Evolutionary conservation across 2,797 vertebrate genomes (phyloP).

Genomic region (Bradypus variegatus): DNA sequence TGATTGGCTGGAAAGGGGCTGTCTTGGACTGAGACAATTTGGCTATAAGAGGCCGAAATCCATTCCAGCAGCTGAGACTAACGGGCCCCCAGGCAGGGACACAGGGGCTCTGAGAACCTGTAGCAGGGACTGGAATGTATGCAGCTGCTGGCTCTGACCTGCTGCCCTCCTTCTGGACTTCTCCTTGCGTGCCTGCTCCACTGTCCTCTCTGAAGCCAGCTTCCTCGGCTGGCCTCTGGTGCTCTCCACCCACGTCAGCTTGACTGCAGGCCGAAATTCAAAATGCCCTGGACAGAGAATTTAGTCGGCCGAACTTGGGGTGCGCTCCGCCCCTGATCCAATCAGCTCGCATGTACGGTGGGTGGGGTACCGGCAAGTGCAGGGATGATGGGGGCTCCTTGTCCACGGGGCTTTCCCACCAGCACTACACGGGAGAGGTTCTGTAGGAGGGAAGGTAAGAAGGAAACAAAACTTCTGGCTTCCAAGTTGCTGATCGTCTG

Average conservation of each 20-base stretch:
- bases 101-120: neutral
- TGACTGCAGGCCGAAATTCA: neutral
- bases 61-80: neutral
- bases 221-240: neutral
- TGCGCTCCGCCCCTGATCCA: too few relatives aligned
- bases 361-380: fast-evolving
- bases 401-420: fast-evolving
- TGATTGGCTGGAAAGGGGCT: neutral
- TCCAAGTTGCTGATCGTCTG: neutral
- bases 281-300: neutral
- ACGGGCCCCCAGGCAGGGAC: fast-evolving
- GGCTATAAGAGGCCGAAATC: neutral
- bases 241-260: fast-evolving
- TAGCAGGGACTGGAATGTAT: neutral
- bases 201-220: neutral
- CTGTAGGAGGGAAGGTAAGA: neutral
- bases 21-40: neutral
- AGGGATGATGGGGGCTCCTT: neutral
- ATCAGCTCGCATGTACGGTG: fast-evolving
- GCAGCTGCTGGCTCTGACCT: neutral
- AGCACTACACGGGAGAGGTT: fast-evolving
- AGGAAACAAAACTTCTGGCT: neutral
- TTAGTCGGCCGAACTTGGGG: neutral
- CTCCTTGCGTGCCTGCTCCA: fast-evolving
- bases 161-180: neutral